Evolutionary conservation across 1,140 invertebrate genomes (phyloP), one percentile per base, ranked within the genome.

Genomic region (Zaprionus tsacasi): DNA sequence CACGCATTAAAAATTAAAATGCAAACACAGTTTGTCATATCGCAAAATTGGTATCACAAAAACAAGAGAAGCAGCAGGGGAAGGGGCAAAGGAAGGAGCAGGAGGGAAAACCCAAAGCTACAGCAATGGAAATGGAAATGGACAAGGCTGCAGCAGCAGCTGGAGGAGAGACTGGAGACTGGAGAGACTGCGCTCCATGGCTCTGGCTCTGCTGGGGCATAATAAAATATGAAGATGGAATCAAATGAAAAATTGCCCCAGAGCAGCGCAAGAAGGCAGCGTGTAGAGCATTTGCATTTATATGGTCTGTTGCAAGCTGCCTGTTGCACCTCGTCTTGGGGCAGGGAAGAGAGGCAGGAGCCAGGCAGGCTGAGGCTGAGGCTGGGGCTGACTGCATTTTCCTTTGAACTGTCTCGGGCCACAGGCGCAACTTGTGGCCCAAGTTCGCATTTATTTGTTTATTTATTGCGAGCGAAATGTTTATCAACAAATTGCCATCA

Each of bases 401-500:
- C 55, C 48, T 61, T 52, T 60, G 30, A 58, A 25, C 61, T 55
- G 21, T 57, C 56, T 48, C 55, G 43, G 63, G 35, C 55, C 74
- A 77, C 82, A 74, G 78, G 73, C 82, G 70, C 81, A 79, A 83
- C 81, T 83, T 87, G 75, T 82, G 66, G 73, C 73, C 68, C 67
- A 75, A 69, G 78, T 64, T 64, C 65, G 45, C 60, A 70, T 74
- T 89, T 88, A 89, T 89, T 89, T 89, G 85, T 89, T 89, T 89
- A 91, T 91, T 91, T 91, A 91, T 91, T 91, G 83, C 89, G 81
- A 91, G 78, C 90, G 81, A 87, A 91, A 91, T 87, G 85, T 89
- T 91, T 91, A 91, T 91, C 89, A 91, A 91, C 89, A 91, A 91
- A 87, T 91, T 91, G 89, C 89, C 85, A 91, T 91, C 89, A 88